phyloP scores from a whole-genome alignment of 2,113 vertebrate species.

The Trochalopteron elliotii region DNA sequence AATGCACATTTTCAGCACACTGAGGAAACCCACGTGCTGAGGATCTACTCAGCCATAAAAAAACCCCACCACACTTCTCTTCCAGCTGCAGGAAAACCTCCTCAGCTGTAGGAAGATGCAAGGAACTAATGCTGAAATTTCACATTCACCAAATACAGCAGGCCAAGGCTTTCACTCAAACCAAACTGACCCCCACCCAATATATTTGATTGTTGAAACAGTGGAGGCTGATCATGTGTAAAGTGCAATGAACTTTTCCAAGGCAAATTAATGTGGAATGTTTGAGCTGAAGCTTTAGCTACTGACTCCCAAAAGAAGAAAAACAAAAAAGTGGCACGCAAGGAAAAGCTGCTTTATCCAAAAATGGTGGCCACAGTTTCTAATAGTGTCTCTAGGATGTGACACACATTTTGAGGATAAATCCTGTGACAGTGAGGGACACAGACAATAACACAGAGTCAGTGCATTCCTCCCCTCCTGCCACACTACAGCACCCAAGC shows the following conservation, averaged over 20 bases:
- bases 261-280: neutral
- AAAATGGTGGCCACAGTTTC: neutral
- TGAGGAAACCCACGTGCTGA: neutral
- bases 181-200: fast-evolving
- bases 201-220: neutral
- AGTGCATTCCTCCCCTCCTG: neutral
- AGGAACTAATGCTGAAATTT: neutral
- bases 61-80: neutral
- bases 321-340: neutral
- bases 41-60: neutral
- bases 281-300: neutral
- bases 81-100: neutral
- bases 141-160: neutral
- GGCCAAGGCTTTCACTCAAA: neutral
- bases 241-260: neutral
- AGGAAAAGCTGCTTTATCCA: neutral
- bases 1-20: neutral
- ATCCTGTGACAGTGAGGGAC: neutral
- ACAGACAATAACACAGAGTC: fast-evolving
- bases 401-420: neutral
- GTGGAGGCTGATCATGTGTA: neutral
- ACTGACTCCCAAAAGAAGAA: neutral
- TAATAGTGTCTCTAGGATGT: neutral
- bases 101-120: neutral
- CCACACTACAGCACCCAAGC: neutral